These are phyloP conservation scores for Passer montanus DNA, from an alignment of 2,113 vertebrate genomes.

Conservation along the genomic window DNA sequence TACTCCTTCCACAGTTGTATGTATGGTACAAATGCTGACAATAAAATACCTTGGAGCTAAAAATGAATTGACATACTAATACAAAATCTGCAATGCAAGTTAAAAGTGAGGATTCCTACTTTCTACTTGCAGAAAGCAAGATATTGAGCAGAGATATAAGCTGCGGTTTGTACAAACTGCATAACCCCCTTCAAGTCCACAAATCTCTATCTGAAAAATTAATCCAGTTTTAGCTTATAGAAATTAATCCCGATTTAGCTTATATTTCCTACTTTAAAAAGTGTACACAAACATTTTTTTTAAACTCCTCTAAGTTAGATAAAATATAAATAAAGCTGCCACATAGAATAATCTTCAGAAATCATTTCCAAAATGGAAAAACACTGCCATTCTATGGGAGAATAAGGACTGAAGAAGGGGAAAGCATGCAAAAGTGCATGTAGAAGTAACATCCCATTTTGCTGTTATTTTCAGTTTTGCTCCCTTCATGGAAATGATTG, in stretches of 20 bases:
- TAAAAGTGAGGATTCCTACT: not conserved
- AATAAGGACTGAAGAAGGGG: not conserved
- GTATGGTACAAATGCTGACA: not conserved
- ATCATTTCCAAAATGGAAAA: not conserved
- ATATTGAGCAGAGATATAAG: not conserved
- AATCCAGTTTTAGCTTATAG: not conserved
- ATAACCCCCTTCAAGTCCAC: not conserved
- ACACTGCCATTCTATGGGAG: too few species aligned
- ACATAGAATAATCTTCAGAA: not conserved
- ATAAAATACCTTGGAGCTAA: not conserved
- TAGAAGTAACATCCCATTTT: not conserved
- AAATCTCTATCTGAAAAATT: constrained; percentile 11
- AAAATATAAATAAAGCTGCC: not conserved
- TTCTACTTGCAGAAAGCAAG: not conserved
- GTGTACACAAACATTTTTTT: not conserved
- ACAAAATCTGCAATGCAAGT: not conserved
- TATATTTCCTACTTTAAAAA: not conserved
- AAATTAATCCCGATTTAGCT: constrained; percentile 7
- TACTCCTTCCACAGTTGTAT: not conserved
- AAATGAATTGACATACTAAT: not conserved
- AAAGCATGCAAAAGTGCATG: not conserved
- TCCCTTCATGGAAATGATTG: not conserved
- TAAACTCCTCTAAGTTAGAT: not conserved
- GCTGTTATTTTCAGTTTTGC: not conserved
- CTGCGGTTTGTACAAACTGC: not conserved